Evolutionary conservation across 2,888 invertebrate genomes (phyloP), one percentile per base, ranked within the genome.

Genomic region (Drosophila emarginata): DNA sequence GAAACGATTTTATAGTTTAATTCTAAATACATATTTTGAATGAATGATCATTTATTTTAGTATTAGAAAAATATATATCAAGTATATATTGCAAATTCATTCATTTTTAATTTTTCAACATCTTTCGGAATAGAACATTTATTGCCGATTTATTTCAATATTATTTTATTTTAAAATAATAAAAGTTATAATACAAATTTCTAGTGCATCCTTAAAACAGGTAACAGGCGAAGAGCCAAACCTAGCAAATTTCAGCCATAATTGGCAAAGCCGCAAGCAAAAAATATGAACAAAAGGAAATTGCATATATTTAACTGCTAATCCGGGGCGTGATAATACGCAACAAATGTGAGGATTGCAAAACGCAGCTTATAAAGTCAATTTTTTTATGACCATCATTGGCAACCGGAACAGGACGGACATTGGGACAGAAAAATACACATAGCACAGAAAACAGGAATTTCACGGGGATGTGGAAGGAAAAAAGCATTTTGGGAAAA

Each of bases 291-390:
- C 54, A 60, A 21, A 39, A 40, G 54, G 23, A 63, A 63, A 63
- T 71, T 56, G 65, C 64, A 21, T 53, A 58, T 50, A 65, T 50
- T 66, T 57, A 63, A 62, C 62, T 40, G 45, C 54, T 71, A 72
- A 67, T 52, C 40, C 18, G 12, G 80, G 87, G 87, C 86, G 87
- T 84, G 87, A 85, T 70, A 60, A 61, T 63, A 59, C 40, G 52
- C 51, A 58, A 67, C 26, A 40, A 56, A 53, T 53, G 53, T 76
- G 50, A 64, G 18, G 18, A 50, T 68, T 64, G 57, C 65, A 61
- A 74, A 70, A 76, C 63, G 73, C 56, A 67, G 74, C 70, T 87
- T 85, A 85, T 59, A 79, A 85, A 85, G 84, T 85, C 84, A 85
- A 87, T 85, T 87, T 85, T 75, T 85, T 85, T 85, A 85, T 77